Evolutionary conservation across 2,113 vertebrate species (phyloP), one percentile per base, ranked within the genome.

Genomic region (Urocolius indicus): DNA sequence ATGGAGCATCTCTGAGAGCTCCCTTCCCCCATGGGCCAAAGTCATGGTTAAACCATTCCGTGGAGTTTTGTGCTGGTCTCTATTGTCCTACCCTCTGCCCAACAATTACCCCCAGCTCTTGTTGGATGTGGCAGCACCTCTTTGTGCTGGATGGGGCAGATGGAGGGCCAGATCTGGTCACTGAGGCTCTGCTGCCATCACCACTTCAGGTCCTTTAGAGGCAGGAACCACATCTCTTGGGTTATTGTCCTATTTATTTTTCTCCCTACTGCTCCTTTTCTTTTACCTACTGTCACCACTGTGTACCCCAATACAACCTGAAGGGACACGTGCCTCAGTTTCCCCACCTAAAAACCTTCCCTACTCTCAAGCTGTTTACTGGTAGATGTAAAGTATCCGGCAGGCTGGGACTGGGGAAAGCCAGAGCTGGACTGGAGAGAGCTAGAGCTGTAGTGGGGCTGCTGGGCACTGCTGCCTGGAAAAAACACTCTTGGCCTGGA

Each of bases 151-250:
- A 13, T 5, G 22, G 7, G 34, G 61, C 45, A 38, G 49, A 9
- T 0, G 2, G 23, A 59, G 68, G 19, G 49, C 16, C 29, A 18
- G 41, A 32, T 61, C 41, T 73, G 54, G 55, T 55, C 54, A 24
- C 52, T 0, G 2, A 23, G 63, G 63, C 46, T 59, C n/a, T 41
- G 76, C 18, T 65, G 46, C 65, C 22, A 2, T 66, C 8, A 0
- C 52, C 18, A 3, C 86, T 85, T 69, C 17, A 32, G 46, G 22
- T 71, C 41, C 69, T n/a, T 65, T 0, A 0, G 62, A 43, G 30
- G 36, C 57, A 58, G 16, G 38, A 58, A 65, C 6, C 32, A 4
- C 16, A 6, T 67, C 57, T 79, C 6, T 30, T 38, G 41, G 11
- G 11, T 29, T 57, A 30, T 66, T 57, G 34, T 41, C 26, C 30